Conservation (phyloP, 2,113 vertebrate genomes). For the Callocephalon fimbriatum region DNA sequence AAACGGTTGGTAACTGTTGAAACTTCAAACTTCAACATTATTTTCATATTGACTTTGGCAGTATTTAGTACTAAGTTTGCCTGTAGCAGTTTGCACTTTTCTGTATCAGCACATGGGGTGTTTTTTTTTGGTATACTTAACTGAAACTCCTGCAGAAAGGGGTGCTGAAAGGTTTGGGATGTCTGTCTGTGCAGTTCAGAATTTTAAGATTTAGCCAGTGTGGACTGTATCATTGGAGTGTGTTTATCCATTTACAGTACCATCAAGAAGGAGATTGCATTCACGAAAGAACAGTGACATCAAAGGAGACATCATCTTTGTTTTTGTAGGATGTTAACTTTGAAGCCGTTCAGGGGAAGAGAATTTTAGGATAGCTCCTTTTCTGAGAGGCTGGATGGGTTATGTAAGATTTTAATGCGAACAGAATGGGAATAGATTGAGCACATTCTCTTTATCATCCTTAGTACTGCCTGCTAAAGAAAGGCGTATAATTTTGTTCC, state of each 20-base stretch:
- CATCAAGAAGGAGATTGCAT: background rate
- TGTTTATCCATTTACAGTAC: background rate
- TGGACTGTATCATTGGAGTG: background rate
- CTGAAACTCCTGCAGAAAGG: background rate
- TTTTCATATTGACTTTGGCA: background rate
- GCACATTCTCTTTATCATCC: background rate
- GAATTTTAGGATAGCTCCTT: background rate
- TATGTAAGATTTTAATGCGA: background rate
- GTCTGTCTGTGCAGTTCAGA: background rate
- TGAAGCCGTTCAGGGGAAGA: background rate
- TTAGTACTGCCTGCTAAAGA: background rate
- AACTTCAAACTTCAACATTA: background rate
- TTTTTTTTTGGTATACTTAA: background rate
- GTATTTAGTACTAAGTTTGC: background rate
- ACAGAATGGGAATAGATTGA: background rate
- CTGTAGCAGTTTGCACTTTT: background rate
- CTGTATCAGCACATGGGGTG: rapidly evolving
- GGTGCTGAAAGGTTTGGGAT: background rate
- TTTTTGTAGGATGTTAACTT: background rate
- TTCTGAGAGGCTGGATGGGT: background rate
- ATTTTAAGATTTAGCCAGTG: background rate
- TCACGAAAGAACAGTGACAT: background rate
- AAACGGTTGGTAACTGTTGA: background rate
- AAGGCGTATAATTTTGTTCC: background rate
- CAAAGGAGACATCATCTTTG: background rate